Percentiles rank a stretch among this genome's conserved stretches.
phyloP scores from a whole-genome alignment of 2,797 vertebrate species.

The Thamnophis elegans region DNA sequence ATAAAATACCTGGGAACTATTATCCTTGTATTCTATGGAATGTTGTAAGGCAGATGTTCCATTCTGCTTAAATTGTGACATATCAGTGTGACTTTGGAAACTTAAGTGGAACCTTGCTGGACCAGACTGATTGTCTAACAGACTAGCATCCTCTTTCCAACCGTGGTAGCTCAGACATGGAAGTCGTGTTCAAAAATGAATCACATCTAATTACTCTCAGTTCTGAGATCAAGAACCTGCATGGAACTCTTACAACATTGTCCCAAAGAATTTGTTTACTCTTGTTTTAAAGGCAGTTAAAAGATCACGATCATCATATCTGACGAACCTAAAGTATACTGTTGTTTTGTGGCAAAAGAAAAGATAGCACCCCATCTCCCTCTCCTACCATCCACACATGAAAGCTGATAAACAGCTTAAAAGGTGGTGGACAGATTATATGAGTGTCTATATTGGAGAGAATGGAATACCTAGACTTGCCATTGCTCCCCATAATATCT shows the following conservation, averaged over 20 bases:
- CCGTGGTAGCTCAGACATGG: neutral
- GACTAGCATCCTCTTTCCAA: neutral
- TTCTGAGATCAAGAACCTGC: neutral
- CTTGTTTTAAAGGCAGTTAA: neutral
- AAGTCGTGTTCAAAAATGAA: neutral
- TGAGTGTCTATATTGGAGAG: neutral
- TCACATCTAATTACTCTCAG: neutral
- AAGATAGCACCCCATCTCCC: neutral
- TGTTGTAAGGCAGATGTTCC: neutral
- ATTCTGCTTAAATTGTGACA: neutral
- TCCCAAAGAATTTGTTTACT: neutral
- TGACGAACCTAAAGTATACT: neutral
- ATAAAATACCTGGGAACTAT: neutral
- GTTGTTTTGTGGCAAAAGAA: neutral
- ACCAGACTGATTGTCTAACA: neutral
- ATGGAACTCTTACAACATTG: neutral
- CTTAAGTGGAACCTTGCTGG: neutral
- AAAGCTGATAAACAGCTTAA: neutral
- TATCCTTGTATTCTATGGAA: neutral
- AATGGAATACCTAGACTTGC: neutral
- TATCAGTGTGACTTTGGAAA: neutral
- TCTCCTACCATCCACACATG: neutral
- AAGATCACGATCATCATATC: neutral
- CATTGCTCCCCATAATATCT: neutral
- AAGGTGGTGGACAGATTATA: neutral